Evolutionary conservation across 2,113 vertebrate species (phyloP).

Genomic region (Columba livia): DNA sequence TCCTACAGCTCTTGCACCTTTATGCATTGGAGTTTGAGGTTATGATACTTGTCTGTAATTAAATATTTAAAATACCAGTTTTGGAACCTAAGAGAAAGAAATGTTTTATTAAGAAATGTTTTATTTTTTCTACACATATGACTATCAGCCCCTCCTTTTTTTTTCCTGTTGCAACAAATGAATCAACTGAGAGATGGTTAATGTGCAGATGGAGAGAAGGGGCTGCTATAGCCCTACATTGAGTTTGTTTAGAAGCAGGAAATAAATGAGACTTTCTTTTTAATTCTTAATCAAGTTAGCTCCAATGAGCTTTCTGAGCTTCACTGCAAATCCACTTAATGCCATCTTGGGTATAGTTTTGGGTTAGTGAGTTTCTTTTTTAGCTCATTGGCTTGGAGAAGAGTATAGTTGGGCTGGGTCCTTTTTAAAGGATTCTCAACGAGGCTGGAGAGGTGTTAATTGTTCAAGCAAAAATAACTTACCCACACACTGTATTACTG

Average conservation of each 20-base stretch:
- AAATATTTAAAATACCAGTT: background rate
- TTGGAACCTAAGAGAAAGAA: background rate
- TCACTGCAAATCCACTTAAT: conserved; percentile 4
- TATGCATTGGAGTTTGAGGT: background rate
- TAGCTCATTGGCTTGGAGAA: background rate
- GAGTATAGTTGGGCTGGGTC: background rate
- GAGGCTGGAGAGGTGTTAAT: background rate
- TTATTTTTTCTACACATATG: background rate
- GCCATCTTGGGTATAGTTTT: background rate
- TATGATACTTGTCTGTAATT: background rate
- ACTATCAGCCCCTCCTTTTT: background rate
- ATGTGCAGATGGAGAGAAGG: background rate
- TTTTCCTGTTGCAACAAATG: background rate
- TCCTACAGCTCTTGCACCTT: background rate
- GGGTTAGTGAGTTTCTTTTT: background rate
- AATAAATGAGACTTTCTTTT: background rate
- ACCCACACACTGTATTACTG: background rate
- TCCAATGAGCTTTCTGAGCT: background rate
- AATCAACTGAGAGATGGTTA: background rate
- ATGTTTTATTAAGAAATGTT: background rate
- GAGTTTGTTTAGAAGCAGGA: background rate
- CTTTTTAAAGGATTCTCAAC: background rate
- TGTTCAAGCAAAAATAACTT: background rate
- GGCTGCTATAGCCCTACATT: background rate
- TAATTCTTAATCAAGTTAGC: background rate